These are phyloP conservation scores for Dromaius novaehollandiae DNA, from an alignment of 2,113 vertebrate species.

Conservation along the genomic window DNA sequence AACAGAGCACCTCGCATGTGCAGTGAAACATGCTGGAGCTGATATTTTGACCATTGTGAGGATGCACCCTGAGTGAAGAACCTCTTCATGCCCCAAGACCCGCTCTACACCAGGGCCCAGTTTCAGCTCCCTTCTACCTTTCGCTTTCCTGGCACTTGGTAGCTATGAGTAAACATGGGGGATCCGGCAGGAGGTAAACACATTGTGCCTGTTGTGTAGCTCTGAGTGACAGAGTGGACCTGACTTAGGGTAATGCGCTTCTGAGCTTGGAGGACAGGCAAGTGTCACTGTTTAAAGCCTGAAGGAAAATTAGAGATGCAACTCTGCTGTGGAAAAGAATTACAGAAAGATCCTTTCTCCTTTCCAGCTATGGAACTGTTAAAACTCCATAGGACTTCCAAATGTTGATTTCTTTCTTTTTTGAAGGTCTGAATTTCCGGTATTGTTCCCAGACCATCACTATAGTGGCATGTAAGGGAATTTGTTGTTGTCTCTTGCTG, in stretches of 20 bases:
- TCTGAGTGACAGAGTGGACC: not conserved
- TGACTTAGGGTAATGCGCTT: not conserved
- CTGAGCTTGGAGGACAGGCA: not conserved
- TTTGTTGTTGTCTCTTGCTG: not conserved
- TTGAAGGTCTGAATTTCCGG: not conserved
- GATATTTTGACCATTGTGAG: not conserved
- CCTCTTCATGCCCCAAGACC: not conserved
- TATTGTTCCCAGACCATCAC: not conserved
- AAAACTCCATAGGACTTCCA: not conserved
- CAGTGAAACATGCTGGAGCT: not conserved
- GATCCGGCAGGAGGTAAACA: not conserved
- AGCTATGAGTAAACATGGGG: not conserved
- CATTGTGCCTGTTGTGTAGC: not conserved
- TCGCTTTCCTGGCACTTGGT: not conserved
- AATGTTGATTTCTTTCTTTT: not conserved
- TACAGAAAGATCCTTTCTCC: not conserved
- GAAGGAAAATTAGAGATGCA: not conserved
- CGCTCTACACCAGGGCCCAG: not conserved
- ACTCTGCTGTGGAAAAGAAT: not conserved
- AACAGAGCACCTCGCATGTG: rapidly evolving
- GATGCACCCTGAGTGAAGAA: not conserved
- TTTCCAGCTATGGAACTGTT: not conserved
- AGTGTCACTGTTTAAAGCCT: not conserved
- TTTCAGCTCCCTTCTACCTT: not conserved
- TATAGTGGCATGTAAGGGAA: not conserved